Evolutionary conservation across 2,113 vertebrate genomes (phyloP), one percentile per base, ranked within the genome.

Genomic region (Tapirus terrestris): DNA sequence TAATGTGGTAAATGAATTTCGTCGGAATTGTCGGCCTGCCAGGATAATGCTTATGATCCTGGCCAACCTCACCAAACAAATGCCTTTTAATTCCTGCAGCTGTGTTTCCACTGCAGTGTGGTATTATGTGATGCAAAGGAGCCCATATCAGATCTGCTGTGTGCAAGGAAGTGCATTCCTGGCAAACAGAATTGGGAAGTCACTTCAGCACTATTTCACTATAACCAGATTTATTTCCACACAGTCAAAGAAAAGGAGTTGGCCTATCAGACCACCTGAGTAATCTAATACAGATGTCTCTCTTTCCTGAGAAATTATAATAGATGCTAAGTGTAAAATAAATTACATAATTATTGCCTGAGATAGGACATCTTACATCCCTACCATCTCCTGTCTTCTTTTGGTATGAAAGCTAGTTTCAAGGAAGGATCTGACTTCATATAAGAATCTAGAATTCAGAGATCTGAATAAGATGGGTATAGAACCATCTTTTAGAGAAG

Each of bases 31-130:
- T 56, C n/a, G 48, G 10, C 51, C 20, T 81, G 18, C 36, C 63
- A 70, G 36, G 36, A 45, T 17, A 43, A 36, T 12, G 16, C 27
- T n/a, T 25, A 33, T n/a, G 61, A 53, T 48, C 8, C 60, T 43
- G 36, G 63, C 20, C 81, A 39, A 27, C 72, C 45, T 36, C 9
- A 18, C 60, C 10, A 13, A 45, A 39, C 6, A 76, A 53, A 53
- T 16, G 14, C 83, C 53, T 48, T 25, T 51, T 76, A 84, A 29
- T 75, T 97, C 9, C 96, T 45, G 27, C 72, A 99, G 98, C 85
- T 98, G 3, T 98, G 98, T 77, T 98, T 99, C 82, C 98, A 99
- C 85, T 98, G 98, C 80, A 98, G 89, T 23, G 98, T 98, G 56
- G 72, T 98, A 29, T 96, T 99, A 82, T 98, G 98, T 95, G 97